Evolutionary conservation across 1,140 invertebrate species (phyloP).

Genomic region (Listronotus oregonensis): DNA sequence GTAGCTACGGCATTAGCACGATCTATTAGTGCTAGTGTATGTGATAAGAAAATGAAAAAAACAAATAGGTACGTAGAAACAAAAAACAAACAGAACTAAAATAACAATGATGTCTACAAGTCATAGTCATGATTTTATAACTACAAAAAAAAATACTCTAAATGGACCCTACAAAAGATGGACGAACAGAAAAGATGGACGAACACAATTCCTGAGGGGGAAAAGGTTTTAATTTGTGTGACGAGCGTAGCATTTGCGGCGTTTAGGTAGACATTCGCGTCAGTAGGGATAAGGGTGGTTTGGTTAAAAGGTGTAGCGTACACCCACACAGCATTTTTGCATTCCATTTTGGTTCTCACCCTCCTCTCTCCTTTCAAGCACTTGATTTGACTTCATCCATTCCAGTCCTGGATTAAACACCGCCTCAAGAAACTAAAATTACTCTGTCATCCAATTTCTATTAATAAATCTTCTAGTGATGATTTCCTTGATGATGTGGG

Average conservation of each 20-base stretch:
- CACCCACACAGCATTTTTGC: slow-evolving; percentile 43
- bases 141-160: slow-evolving; percentile 20
- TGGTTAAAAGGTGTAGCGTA: slow-evolving; percentile 47
- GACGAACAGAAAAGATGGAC: slow-evolving; percentile 18
- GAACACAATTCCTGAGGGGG: slow-evolving; percentile 4
- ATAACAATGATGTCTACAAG: slow-evolving; percentile 4
- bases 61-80: neutral
- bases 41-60: slow-evolving; percentile 19
- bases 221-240: slow-evolving; percentile 21
- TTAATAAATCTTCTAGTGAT: neutral
- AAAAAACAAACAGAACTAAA: slow-evolving; percentile 9
- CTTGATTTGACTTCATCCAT: slow-evolving; percentile 45
- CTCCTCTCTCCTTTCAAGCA: slow-evolving; percentile 21
- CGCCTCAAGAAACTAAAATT: slow-evolving; percentile 17
- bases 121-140: slow-evolving; percentile 2
- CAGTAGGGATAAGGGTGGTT: slow-evolving; percentile 35
- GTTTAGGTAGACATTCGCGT: slow-evolving; percentile 31
- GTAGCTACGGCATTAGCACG: slow-evolving; percentile 24
- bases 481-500: slow-evolving; percentile 19
- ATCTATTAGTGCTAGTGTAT: slow-evolving; percentile 35
- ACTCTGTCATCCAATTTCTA: neutral
- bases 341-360: slow-evolving; percentile 42
- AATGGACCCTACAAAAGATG: neutral
- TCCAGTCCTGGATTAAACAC: slow-evolving; percentile 39
- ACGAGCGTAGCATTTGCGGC: slow-evolving; percentile 27